Evolutionary conservation across 1,140 invertebrate genomes (phyloP).

Genomic region (Pseudomyrmex dendroicus): DNA sequence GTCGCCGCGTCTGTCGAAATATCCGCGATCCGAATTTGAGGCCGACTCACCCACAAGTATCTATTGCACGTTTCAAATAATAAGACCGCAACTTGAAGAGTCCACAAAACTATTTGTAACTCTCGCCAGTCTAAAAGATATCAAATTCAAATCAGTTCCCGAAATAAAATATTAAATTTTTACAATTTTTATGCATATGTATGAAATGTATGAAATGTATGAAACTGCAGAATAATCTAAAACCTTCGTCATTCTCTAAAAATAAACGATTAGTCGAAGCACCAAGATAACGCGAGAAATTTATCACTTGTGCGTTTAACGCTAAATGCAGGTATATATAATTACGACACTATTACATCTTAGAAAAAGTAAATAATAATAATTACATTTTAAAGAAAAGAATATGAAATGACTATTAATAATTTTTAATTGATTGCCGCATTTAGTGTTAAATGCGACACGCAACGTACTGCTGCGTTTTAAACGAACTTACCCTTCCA

Average conservation of each 20-base stretch:
- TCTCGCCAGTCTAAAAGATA: neutral
- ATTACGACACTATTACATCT: neutral
- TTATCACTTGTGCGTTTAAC: slow-evolving; percentile 1
- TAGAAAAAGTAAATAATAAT: neutral
- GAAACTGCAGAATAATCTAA: too few species aligned
- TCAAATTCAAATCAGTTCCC: neutral
- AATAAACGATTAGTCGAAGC: slow-evolving; percentile 53
- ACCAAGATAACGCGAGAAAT: slow-evolving; percentile 43
- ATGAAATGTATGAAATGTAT: too few species aligned
- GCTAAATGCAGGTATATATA: slow-evolving; percentile 14
- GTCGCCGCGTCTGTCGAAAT: slow-evolving; percentile 10
- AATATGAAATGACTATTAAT: neutral
- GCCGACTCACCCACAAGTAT: slow-evolving; percentile 13
- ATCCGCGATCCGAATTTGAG: slow-evolving; percentile 8
- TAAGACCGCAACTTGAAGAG: slow-evolving; percentile 7
- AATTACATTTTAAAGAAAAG: neutral
- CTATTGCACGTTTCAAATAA: slow-evolving; percentile 15
- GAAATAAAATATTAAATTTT: too few species aligned
- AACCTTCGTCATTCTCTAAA: neutral
- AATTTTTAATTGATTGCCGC: slow-evolving; percentile 14
- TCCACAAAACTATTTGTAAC: slow-evolving; percentile 18
- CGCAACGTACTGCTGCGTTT: neutral
- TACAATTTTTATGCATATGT: neutral
- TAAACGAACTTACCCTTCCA: slow-evolving; percentile 90
- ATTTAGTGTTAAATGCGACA: slow-evolving; percentile 33